These are phyloP conservation scores for Phenganax marumi DNA, from an alignment of 92 coral and sea anemone genomes.

Conservation along the genomic window DNA sequence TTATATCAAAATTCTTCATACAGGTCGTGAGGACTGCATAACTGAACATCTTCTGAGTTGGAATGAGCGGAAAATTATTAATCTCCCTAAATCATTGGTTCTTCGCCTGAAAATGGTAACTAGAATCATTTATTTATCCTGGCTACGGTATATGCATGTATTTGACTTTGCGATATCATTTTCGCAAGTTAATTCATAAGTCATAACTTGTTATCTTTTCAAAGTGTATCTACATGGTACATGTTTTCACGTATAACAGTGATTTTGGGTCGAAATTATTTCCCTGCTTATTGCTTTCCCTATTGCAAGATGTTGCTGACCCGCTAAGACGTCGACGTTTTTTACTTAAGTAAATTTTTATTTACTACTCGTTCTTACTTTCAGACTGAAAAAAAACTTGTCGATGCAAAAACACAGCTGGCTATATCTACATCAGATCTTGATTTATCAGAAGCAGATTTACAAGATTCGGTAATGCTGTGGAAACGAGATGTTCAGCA, in stretches of 20 bases:
- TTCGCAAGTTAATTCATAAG: too few species aligned
- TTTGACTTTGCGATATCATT: too few species aligned
- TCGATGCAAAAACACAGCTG: slow-evolving; percentile 25
- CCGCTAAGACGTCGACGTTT: too few species aligned
- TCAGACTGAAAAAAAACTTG: slow-evolving; percentile 35
- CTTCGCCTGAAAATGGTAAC: too few species aligned
- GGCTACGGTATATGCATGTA: too few species aligned
- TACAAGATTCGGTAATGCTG: slow-evolving; percentile 12
- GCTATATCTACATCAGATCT: slow-evolving; percentile 1
- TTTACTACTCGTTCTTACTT: neutral
- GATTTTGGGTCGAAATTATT: too few species aligned
- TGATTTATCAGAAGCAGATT: neutral
- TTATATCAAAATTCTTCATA: too few species aligned
- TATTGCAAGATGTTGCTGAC: too few species aligned
- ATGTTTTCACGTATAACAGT: too few species aligned
- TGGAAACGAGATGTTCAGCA: slow-evolving; percentile 41
- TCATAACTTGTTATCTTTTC: too few species aligned
- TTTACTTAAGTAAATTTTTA: neutral
- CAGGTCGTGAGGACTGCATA: slow-evolving; percentile 49
- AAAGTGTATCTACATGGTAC: too few species aligned
- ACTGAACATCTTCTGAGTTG: slow-evolving; percentile 59
- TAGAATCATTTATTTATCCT: neutral
- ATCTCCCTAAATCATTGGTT: slow-evolving; percentile 33
- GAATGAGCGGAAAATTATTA: slow-evolving; percentile 48
- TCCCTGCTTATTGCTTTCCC: too few species aligned